Base-by-base conservation (phyloP, 2,797 vertebrate species). In the Sebastes oblongus region DNA sequence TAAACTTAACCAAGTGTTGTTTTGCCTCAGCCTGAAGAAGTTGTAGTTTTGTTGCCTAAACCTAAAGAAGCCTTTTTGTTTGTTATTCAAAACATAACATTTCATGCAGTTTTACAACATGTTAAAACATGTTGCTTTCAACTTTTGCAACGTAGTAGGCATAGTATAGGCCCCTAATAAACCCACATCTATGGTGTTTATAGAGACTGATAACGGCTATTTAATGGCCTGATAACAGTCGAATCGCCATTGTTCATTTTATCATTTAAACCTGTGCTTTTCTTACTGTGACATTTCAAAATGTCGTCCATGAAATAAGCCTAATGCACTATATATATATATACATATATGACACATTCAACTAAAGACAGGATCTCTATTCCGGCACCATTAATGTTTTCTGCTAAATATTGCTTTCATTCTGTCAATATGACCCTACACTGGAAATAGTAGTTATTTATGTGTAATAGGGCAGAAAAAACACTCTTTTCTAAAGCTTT, bases 381-480 rank as follows among this genome's bases (percentile, higher is more conserved):
- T 1, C 8, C 10, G 2, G 18, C 8, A 16, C 20, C 11, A 10
- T 65, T 27, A 25, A 13, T 55, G 30, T 39, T 36, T 52, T 67
- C 34, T 12, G 5, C 25, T 2, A n/a, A 22, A 74, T 25, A 16
- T 46, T 52, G 12, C 20, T 29, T 36, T 25, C 20, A 20, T 14
- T 77, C 30, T 54, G n/a, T 64, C 55, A 36, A 27, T 20, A 30
- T 55, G 20, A 14, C 34, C 25, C 46, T 13, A 46, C 24, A 29
- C 58, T 55, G 30, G 30, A 29, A 67, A 54, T 16, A 34, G 6
- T 29, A 60, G 4, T 60, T 55, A 64, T 81, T 50, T 72, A 46
- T 75, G 72, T 72, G 72, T 62, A 84, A 66, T 54, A 60, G 7
- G 12, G 62, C n/a, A 62, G 61, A 82, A 78, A 59, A 84, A 84